Conservation (phyloP, 2,797 vertebrate species). For the Phataginus tetradactyla region DNA sequence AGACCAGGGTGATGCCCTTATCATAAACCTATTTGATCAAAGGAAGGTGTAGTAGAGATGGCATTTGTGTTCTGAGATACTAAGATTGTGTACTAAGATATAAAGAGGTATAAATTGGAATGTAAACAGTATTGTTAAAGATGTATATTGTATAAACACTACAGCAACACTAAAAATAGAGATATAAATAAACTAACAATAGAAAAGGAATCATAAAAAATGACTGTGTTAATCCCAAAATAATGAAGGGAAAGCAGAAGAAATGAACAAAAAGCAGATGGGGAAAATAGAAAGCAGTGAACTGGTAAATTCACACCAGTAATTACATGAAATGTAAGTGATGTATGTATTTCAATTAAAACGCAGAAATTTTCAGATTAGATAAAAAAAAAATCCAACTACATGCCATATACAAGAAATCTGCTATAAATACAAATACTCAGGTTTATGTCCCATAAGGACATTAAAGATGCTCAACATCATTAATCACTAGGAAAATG, state of each 20-base stretch:
- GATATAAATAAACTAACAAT: not conserved
- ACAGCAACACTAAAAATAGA: not conserved
- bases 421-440: not conserved
- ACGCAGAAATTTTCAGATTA: not conserved
- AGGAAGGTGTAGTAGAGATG: not conserved
- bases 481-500: not conserved
- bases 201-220: not conserved
- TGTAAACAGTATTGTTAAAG: not conserved
- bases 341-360: not conserved
- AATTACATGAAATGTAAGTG: not conserved
- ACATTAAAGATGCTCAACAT: not conserved
- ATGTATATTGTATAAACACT: not conserved
- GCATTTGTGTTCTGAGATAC: not conserved
- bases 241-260: not conserved
- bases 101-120: not conserved
- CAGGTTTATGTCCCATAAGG: not conserved
- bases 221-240: not conserved
- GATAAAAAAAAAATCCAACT: not conserved
- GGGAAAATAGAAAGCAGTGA: not conserved
- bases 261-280: not conserved
- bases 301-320: not conserved
- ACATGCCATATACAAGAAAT: not conserved
- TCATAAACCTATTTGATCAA: not conserved
- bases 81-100: too few relatives aligned
- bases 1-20: not conserved